These are phyloP conservation scores for Macrostomum cliftonense DNA, from an alignment of 2,888 invertebrate genomes.

Conservation along the genomic window DNA sequence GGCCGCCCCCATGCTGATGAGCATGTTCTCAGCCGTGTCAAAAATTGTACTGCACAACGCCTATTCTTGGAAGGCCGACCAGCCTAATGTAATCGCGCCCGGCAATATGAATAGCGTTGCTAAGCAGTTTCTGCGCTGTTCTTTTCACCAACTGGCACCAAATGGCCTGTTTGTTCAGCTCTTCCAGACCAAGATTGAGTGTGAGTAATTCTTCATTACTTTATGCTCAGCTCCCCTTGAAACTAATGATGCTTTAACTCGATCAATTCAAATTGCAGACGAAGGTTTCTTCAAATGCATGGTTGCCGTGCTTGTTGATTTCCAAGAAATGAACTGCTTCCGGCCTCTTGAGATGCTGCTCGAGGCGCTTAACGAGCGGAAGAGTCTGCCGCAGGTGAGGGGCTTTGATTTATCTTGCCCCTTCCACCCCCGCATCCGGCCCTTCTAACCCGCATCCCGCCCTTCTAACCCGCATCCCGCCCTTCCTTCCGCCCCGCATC, in stretches of 20 bases:
- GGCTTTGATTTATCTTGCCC: not conserved
- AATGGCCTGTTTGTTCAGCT: slow-evolving; percentile 89
- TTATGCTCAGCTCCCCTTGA: not conserved
- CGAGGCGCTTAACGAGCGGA: slow-evolving; percentile 61
- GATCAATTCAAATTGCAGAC: too few species aligned
- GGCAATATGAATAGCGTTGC: slow-evolving; percentile 86
- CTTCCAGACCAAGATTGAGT: slow-evolving; percentile 68
- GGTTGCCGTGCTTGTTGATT: slow-evolving; percentile 75
- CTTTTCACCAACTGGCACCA: slow-evolving; percentile 82
- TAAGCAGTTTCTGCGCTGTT: slow-evolving; percentile 83
- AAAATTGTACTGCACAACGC: slow-evolving; percentile 44
- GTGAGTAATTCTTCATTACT: slow-evolving; percentile 39
- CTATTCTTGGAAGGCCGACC: slow-evolving; percentile 30
- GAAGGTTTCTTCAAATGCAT: slow-evolving; percentile 79
- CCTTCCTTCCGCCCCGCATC: too few species aligned
- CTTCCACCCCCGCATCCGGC: too few species aligned
- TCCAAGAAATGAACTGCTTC: slow-evolving; percentile 79
- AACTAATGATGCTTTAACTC: too few species aligned
- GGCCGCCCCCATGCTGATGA: slow-evolving; percentile 79
- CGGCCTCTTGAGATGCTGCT: slow-evolving; percentile 74
- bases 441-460: too few species aligned
- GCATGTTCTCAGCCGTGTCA: slow-evolving; percentile 67
- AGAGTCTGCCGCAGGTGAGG: slow-evolving; percentile 46
- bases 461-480: too few species aligned
- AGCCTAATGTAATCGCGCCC: slow-evolving; percentile 54